Conservation (phyloP, 2,797 vertebrate genomes). For the Protosalanx chinensis region DNA sequence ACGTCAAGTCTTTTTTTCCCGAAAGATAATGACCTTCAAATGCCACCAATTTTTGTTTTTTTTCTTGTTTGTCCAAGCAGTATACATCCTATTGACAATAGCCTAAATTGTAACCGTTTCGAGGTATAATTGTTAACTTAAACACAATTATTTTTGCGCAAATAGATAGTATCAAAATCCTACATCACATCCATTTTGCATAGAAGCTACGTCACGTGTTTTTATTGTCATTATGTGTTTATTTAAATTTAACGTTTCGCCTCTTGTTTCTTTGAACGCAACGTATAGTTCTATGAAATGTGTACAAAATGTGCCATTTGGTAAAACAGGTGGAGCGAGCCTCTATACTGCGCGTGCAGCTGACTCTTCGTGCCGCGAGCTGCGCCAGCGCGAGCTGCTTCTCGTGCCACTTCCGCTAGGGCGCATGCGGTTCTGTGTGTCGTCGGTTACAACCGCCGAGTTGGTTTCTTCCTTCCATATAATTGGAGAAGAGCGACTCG, state of each 20-base stretch:
- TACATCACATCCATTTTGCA: too few relatives aligned
- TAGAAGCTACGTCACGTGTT: slow-evolving; percentile 15
- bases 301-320: not conserved
- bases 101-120: too few relatives aligned
- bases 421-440: slow-evolving; percentile 1
- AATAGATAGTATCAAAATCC: too few relatives aligned
- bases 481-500: slow-evolving; percentile 3
- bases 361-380: not conserved
- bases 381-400: too few relatives aligned
- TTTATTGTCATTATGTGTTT: not conserved
- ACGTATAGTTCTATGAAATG: not conserved
- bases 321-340: not conserved
- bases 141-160: too few relatives aligned
- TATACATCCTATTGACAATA: too few relatives aligned
- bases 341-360: not conserved
- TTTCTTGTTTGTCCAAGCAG: too few relatives aligned
- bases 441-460: not conserved
- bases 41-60: too few relatives aligned
- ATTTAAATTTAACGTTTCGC: not conserved
- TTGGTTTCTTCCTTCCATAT: not conserved
- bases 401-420: slow-evolving; percentile 10
- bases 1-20: too few relatives aligned
- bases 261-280: not conserved
- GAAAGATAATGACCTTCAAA: too few relatives aligned
- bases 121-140: too few relatives aligned